Evolutionary conservation across 2,888 invertebrate genomes (phyloP), one percentile per base, ranked within the genome.

Genomic region (Epinotia bilunana): DNA sequence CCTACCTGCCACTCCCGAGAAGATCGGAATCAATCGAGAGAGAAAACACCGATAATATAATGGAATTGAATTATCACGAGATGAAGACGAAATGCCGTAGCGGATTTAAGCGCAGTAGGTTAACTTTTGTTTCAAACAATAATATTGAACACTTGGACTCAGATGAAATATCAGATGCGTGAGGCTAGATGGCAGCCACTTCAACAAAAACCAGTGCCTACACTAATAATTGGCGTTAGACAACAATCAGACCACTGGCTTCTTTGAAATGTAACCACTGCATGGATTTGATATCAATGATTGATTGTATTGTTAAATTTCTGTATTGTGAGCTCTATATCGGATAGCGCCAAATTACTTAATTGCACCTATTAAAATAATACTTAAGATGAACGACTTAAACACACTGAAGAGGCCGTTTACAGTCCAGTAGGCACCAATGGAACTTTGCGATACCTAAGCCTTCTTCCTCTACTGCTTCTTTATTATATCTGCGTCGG

Each of bases 41-140:
- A 87, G 88, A 90, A 91, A 91, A 90, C 85, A 86, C 83, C 81
- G 87, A 89, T 91, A 90, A 91, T 90, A 91, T 90, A 90, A 94
- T 90, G 86, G 90, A 92, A 94, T 93, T 91, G 91, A 93, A 93
- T 94, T 92, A 94, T 94, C 91, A 87, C 82, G 83, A 87, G 89
- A 90, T 90, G 89, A 91, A 91, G 91, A 88, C 87, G 86, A 86
- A 81, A 84, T 83, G 81, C 82, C 73, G 67, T 78, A 73, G 81
- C 80, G 82, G 82, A 82, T 77, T 73, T 74, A 63, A 67, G 72
- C 43, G 55, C 77, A 76, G 76, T 46, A 74, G 73, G 9, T n/a
- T 33, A 71, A 71, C 13, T 53, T 55, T 23, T 23, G 9, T 61
- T 61, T 33, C 61, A 23, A 13, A 11, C 3, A 16, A 16, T 4